These are phyloP conservation scores for Tapirus terrestris DNA, from an alignment of 2,113 vertebrate species.

Conservation along the genomic window DNA sequence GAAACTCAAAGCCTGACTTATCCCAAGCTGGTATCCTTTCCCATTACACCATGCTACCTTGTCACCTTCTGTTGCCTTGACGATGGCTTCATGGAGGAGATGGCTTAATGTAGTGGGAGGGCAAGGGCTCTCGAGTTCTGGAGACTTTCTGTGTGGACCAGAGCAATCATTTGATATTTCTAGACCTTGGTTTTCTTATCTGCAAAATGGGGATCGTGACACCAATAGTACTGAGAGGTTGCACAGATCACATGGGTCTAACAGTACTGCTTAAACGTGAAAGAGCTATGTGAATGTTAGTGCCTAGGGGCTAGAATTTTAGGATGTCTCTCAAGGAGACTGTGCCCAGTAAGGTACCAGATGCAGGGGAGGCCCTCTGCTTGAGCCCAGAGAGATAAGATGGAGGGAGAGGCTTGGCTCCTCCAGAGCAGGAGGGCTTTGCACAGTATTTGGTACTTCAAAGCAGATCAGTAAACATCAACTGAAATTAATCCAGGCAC, in stretches of 20 bases:
- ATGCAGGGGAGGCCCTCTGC: background rate
- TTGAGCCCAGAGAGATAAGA: background rate
- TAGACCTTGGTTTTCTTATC: background rate
- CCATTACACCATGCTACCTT: background rate
- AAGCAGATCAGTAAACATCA: slow-evolving; percentile 25
- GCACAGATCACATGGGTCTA: background rate
- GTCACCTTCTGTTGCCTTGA: background rate
- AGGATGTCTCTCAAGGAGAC: background rate
- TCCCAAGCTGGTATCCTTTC: background rate
- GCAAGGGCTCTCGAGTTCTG: background rate
- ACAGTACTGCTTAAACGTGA: background rate
- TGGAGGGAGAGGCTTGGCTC: background rate
- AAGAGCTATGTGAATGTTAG: background rate
- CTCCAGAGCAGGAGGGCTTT: background rate
- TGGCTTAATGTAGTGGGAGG: background rate
- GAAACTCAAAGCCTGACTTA: background rate
- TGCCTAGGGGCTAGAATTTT: background rate
- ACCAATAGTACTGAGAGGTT: background rate
- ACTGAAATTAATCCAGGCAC: slow-evolving; percentile 22
- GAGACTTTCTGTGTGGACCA: background rate
- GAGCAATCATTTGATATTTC: background rate
- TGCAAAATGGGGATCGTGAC: background rate
- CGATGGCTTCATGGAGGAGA: background rate
- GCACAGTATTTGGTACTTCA: background rate
- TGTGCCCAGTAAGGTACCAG: background rate